Base-by-base conservation (phyloP, 1,140 invertebrate species). In the Vanessa tameamea region DNA sequence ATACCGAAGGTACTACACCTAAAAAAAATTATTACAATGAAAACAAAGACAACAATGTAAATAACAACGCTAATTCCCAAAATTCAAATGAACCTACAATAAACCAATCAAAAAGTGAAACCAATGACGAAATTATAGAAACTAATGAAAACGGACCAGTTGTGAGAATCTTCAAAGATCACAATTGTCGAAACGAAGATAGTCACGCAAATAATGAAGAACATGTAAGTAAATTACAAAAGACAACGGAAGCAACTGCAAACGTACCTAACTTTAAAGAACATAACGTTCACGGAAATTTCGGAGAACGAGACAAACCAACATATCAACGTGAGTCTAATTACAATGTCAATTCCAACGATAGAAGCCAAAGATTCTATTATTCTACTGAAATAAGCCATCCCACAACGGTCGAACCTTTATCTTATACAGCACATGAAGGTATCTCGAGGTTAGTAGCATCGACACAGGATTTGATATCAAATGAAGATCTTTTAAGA, bases 401-500 rank as follows among this genome's bases (percentile, higher is more conserved):
- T 66, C 66, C 69, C n/a, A 75, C 78, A 47, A 81, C 78, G n/a
- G 48, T 69, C 37, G 82, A 77, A 51, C 73, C 77, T 13, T 55
- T 73, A 13, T 70, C 59, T 47, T 74, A 78, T 26, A 81, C 78
- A 68, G 75, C 80, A 43, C 73, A 88, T 64, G 86, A 86, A 64
- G 83, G 87, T 16, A 93, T 93, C 72, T 85, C 89, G n/a, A 93
- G 88, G 83, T 74, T 94, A 50, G 93, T 94, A 11, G 92, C 93
- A 61, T 94, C 90, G 14, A 94, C 94, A 7, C 93, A 93, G 80
- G 92, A 94, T 86, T 82, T 94, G 12, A 92, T 94, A 64, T 88
- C 91, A 14, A 94, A 94, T 76, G 90, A 93, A 78, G 94, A 94
- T 87, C 89, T 94, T 15, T 75, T 94, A 47, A 91, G 89, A 80